A percentile compares a stretch with the other conserved stretches of the same genome.
These are phyloP conservation scores for Spisula solida DNA, from an alignment of 2,888 invertebrate genomes.

Conservation along the genomic window DNA sequence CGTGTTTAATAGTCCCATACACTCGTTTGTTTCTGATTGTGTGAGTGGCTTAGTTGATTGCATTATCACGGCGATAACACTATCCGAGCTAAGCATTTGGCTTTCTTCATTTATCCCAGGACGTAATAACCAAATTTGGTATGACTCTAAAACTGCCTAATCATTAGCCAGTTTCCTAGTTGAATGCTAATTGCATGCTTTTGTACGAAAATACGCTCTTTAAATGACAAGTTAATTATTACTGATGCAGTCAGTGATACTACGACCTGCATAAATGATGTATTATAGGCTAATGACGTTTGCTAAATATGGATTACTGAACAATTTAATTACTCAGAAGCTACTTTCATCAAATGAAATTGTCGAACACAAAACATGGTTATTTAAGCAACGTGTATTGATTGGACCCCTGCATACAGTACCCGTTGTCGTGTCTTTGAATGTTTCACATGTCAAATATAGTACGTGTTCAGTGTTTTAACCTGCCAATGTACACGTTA, in stretches of 20 bases:
- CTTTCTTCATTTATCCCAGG: background rate
- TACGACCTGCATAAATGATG: conserved; percentile 1
- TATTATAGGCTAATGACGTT: background rate
- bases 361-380: background rate
- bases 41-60: background rate
- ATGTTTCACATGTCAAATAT: background rate
- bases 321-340: background rate
- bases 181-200: background rate
- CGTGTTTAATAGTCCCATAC: too few relatives aligned
- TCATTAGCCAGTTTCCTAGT: background rate
- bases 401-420: background rate
- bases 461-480: too few relatives aligned
- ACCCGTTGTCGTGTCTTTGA: background rate
- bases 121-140: background rate
- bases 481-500: too few relatives aligned
- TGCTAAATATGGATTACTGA: background rate
- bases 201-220: conserved; percentile 11
- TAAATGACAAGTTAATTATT: background rate
- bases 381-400: background rate
- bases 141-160: background rate
- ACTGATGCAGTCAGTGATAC: background rate
- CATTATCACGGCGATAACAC: background rate
- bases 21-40: background rate
- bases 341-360: background rate
- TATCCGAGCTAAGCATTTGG: background rate